phyloP scores from a whole-genome alignment of 2,888 invertebrate genomes.

The Diploptera punctata region DNA sequence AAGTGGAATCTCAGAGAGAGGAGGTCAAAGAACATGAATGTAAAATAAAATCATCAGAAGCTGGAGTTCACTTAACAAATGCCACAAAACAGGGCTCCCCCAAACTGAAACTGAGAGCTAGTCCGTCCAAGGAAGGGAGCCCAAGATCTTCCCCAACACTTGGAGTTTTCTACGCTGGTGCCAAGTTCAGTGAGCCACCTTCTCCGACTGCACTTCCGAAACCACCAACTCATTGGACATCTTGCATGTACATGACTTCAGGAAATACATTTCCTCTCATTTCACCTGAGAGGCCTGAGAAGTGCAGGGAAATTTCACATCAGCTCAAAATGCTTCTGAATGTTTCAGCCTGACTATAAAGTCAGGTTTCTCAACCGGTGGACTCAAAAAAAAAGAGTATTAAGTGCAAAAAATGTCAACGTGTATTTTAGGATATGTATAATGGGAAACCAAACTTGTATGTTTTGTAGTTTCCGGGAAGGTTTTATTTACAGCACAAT shows the following conservation, averaged over 20 bases:
- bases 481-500: constrained; percentile 43
- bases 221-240: constrained; percentile 82
- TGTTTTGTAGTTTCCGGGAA: constrained; percentile 43
- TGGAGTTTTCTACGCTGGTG: constrained; percentile 64
- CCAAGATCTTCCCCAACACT: constrained; percentile 45
- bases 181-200: constrained; percentile 84
- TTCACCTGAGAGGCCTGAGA: constrained; percentile 44
- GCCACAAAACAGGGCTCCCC: constrained; percentile 44
- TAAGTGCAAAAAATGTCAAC: constrained; percentile 34
- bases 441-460: constrained; percentile 39
- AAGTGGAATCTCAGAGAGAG: constrained; percentile 34
- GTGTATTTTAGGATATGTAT: constrained; percentile 43
- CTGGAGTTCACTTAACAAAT: constrained; percentile 18
- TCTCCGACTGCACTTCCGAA: constrained; percentile 79
- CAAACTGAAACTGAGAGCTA: constrained; percentile 43
- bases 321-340: constrained; percentile 70
- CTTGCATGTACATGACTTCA: constrained; percentile 44
- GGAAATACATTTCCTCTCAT: constrained; percentile 42
- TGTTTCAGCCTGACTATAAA: constrained; percentile 56
- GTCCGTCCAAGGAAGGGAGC: constrained; percentile 48
- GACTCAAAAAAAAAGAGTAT: constrained; percentile 28
- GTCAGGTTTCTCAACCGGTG: constrained; percentile 20
- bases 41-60: neutral
- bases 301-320: constrained; percentile 56
- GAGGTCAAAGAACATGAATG: constrained; percentile 23